phyloP scores from a whole-genome alignment of 2,888 invertebrate species.

The Acutogordius australiensis region DNA sequence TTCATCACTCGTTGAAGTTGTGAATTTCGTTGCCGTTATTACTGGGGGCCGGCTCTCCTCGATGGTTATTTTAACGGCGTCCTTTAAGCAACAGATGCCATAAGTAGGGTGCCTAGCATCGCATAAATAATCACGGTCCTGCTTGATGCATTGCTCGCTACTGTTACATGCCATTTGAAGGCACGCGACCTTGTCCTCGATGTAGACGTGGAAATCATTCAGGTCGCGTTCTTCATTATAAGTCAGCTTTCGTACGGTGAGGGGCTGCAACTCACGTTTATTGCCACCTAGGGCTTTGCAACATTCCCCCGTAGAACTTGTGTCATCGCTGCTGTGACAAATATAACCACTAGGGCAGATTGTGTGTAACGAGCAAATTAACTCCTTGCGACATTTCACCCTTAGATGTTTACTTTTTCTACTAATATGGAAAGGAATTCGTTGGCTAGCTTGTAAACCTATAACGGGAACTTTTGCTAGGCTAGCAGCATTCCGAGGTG shows the following conservation, averaged over 20 bases:
- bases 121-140: not conserved
- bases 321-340: not conserved
- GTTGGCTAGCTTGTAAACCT: no score
- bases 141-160: not conserved
- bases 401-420: not conserved
- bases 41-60: no score
- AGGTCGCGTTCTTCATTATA: not conserved
- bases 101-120: not conserved
- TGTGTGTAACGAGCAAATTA: not conserved
- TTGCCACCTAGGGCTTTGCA: not conserved
- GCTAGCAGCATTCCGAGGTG: not conserved
- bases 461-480: not conserved
- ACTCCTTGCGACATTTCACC: not conserved
- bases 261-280: not conserved
- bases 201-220: constrained; percentile 2
- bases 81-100: constrained; percentile 9
- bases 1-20: no score
- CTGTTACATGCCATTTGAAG: not conserved
- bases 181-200: not conserved
- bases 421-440: no score
- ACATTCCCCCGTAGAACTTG: not conserved
- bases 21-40: no score
- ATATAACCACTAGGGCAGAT: not conserved
- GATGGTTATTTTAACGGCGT: no score
- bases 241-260: not conserved